phyloP scores from a whole-genome alignment of 2,888 invertebrate species.

The Scaptomyza cyrtandrae region DNA sequence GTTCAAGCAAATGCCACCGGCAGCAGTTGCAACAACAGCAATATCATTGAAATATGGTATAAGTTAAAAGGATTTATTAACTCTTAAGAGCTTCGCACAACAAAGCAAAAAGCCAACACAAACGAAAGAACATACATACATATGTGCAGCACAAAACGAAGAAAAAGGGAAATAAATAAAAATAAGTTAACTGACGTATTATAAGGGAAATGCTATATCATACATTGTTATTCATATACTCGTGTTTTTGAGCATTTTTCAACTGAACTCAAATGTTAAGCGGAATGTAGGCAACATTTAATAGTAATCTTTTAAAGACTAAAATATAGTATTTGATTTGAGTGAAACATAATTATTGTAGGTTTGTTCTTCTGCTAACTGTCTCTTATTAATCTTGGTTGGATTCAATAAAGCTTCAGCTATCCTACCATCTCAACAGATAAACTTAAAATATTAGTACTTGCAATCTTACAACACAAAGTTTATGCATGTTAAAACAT shows the following conservation, averaged over 20 bases:
- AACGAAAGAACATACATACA: slow-evolving; percentile 28
- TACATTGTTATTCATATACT: slow-evolving; percentile 28
- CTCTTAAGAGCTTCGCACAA: slow-evolving; percentile 76
- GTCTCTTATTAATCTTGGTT: too few relatives aligned
- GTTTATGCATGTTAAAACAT: not conserved
- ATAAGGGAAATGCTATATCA: slow-evolving; percentile 27
- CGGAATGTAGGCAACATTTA: not conserved
- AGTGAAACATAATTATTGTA: too few relatives aligned
- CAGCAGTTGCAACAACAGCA: slow-evolving; percentile 38
- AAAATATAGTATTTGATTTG: too few relatives aligned
- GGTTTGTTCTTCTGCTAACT: too few relatives aligned
- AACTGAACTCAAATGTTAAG: not conserved
- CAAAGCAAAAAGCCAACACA: slow-evolving; percentile 60
- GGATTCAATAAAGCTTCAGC: too few relatives aligned
- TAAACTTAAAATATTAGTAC: not conserved
- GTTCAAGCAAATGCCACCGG: slow-evolving; percentile 47
- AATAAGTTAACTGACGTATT: slow-evolving; percentile 28
- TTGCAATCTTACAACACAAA: not conserved
- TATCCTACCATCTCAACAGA: too few relatives aligned
- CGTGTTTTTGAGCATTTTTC: not conserved
- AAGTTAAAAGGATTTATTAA: slow-evolving; percentile 80
- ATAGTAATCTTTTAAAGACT: not conserved
- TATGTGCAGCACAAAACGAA: slow-evolving; percentile 24
- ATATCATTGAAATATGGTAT: slow-evolving; percentile 75
- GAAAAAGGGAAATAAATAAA: slow-evolving; percentile 32